These are phyloP conservation scores for Hydractinia symbiolongicarpus DNA, from an alignment of 30 jellyfish, hydroid and myxozoan genomes.

Conservation along the genomic window DNA sequence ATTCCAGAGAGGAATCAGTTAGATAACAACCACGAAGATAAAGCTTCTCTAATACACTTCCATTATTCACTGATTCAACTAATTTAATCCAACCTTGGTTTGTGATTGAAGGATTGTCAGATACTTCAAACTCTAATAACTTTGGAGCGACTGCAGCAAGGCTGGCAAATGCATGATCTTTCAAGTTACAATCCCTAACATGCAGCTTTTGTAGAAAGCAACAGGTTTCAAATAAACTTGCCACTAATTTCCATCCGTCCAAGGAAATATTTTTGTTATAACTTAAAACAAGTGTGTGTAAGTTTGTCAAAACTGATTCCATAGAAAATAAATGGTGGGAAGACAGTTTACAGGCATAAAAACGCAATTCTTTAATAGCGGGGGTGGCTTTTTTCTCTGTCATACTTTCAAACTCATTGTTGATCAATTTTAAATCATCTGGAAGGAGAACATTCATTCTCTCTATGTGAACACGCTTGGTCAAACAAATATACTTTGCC, in stretches of 20 bases:
- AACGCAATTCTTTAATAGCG: too few species aligned
- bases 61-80: not conserved
- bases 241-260: conserved; percentile 6
- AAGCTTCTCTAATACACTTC: not conserved
- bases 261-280: not conserved
- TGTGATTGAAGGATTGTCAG: not conserved
- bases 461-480: too few species aligned
- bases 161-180: not conserved
- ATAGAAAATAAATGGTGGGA: not conserved
- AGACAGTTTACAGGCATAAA: too few species aligned
- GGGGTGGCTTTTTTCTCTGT: too few species aligned
- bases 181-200: not conserved
- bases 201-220: not conserved
- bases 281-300: not conserved
- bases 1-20: not conserved
- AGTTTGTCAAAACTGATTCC: not conserved
- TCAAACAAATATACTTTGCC: too few species aligned
- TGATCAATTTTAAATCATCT: too few species aligned
- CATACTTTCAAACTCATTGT: too few species aligned
- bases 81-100: not conserved
- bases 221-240: not conserved
- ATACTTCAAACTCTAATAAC: not conserved
- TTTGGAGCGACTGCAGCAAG: not conserved
- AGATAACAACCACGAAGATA: conserved; percentile 5
- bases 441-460: too few species aligned